These are phyloP conservation scores for Minunthozetes semirufus DNA, from an alignment of 2,888 invertebrate genomes.

Conservation along the genomic window DNA sequence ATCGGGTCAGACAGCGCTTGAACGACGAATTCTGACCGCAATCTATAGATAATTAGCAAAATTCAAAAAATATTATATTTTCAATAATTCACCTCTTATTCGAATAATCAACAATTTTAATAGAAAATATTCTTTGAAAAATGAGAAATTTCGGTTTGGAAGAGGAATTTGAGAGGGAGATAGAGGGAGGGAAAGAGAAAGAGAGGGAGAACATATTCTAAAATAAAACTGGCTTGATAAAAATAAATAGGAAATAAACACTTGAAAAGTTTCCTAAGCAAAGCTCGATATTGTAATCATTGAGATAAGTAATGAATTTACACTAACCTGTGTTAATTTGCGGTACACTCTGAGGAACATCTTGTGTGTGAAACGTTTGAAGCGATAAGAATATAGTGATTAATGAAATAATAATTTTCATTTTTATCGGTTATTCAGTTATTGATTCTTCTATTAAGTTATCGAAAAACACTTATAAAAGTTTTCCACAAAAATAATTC, in stretches of 20 bases:
- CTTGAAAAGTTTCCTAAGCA: too few species aligned
- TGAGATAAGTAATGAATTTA: too few species aligned
- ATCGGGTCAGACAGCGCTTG: conserved; percentile 34
- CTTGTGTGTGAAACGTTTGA: background rate
- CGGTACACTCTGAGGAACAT: background rate
- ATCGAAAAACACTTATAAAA: too few species aligned
- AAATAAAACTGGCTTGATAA: too few species aligned
- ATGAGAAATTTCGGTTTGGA: too few species aligned
- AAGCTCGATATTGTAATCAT: too few species aligned
- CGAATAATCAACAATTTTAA: too few species aligned
- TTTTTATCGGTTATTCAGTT: background rate
- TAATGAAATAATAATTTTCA: background rate
- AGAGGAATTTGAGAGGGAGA: too few species aligned
- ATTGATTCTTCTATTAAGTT: background rate
- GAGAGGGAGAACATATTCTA: too few species aligned
- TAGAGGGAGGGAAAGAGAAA: too few species aligned
- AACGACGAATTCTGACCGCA: conserved; percentile 33
- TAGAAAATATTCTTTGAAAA: too few species aligned
- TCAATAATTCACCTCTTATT: background rate
- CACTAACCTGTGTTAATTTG: conserved; percentile 13
- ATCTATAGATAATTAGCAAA: background rate
- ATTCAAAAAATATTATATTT: background rate
- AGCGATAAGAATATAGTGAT: background rate
- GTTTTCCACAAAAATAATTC: background rate
- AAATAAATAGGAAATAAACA: too few species aligned